Base-by-base conservation (phyloP, 2,888 invertebrate species). In the Epinotia brunnichana region DNA sequence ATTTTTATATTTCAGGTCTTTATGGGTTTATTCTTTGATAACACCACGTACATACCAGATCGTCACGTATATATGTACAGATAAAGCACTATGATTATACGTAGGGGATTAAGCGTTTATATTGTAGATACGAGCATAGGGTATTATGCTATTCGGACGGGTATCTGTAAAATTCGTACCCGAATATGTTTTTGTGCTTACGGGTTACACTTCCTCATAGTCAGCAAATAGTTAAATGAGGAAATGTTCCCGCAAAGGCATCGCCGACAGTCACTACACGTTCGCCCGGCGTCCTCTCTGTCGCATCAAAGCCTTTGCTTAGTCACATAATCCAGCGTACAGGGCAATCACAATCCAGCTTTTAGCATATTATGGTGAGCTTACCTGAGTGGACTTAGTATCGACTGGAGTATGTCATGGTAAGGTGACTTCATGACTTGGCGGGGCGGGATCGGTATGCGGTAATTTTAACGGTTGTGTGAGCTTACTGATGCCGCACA, bases 1-100 rank as follows among this genome's bases (percentile, higher is more conserved):
- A 29, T 29, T 29, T 7, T 29, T 29, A 29, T 5, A 29, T 29
- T 29, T 19, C 87, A 68, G 76, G 51, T 77, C 68, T 2, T 41
- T 48, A 9, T 10, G 7, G 48, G 10, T 51, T 24, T 51, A 29
- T 51, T 63, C 10, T 63, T 51, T 17, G 3, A 29, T 17, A 10
- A 10, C n/a, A 17, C 17, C 11, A 10, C 21, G 15, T 19, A 10
- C 21, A 7, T 19, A 44, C 5, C 35, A 29, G 17, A 3, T 51
- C 5, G 2, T n/a, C 48, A 29, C 9, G 15, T 15, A 4, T 9
- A 19, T 29, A 15, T 17, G 3, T 15, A 54, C 35, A 17, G 54
- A 15, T 21, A 54, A 9, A 9, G 19, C 39, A 21, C 53, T 21
- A 64, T 54, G 35, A 64, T 59, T 53, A 53, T 13, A 15, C 29